Evolutionary conservation across 2,113 vertebrate species (phyloP), one percentile per base, ranked within the genome.

Genomic region (Microcebus lehilahytsara): DNA sequence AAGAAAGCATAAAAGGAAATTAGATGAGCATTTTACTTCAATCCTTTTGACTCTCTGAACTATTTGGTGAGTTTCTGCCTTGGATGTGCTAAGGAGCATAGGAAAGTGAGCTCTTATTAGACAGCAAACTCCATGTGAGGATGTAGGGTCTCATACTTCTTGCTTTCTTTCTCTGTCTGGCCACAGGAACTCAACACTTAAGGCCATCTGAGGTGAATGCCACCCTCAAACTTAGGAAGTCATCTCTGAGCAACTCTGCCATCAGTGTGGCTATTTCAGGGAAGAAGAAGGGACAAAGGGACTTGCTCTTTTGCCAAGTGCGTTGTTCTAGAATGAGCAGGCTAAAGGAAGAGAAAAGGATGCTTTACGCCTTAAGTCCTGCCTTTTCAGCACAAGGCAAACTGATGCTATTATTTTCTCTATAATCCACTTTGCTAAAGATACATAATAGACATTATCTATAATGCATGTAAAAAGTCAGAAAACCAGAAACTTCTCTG

Each of bases 391-490:
- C 27, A 11, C 77, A 95, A 80, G 77, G 93, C 89, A 97, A 95
- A 95, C 74, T 71, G 96, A 74, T 90, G 74, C 62, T 96, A 74
- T 96, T 98, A 97, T 98, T 98, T 98, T 97, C n/a, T 93, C 60
- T 97, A 32, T 93, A 98, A 97, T 97, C 88, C 75, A 93, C 60
- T 97, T 97, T 94, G 91, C 81, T 96, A 98, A 97, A 89, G 96
- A 96, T 97, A 98, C 98, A 95, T 96, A 97, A 98, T 95, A 96
- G 85, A 96, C 53, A 20, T 42, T 78, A 95, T 97, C 98, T 97
- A 97, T 97, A 98, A 74, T 97, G 34, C 67, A 94, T 96, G 93
- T 95, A 97, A 98, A 96, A 97, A 96, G 85, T 95, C 81, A 97
- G 85, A 53, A 91, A 96, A 90, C 60, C 32, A 74, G 74, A 95